Evolutionary conservation across 1,140 invertebrate genomes (phyloP).

Genomic region (Neelides sp.): DNA sequence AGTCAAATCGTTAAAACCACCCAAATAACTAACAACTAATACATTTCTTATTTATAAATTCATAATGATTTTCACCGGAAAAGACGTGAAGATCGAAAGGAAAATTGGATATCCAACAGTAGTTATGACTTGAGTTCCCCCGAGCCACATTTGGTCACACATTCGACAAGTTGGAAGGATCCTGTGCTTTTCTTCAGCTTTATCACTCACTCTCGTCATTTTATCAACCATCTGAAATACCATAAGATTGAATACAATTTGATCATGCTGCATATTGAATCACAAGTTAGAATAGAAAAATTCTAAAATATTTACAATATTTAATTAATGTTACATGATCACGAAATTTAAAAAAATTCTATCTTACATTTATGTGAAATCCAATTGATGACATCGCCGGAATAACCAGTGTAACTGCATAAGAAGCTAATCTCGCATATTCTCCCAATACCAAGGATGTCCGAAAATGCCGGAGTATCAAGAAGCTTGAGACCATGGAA

Average conservation of each 20-base stretch:
- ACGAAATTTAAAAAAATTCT: not conserved
- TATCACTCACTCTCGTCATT: too few relatives aligned
- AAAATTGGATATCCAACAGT: constrained; percentile 39
- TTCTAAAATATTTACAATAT: too few relatives aligned
- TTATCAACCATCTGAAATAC: not conserved
- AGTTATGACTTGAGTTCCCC: constrained; percentile 33
- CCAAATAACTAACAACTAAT: constrained; percentile 5
- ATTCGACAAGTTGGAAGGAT: constrained; percentile 38
- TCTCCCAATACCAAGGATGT: constrained; percentile 9
- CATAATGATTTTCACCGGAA: constrained; percentile 37
- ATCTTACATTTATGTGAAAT: constrained; percentile 13
- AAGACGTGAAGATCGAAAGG: constrained; percentile 36
- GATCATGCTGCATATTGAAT: constrained; percentile 36
- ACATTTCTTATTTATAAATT: not conserved
- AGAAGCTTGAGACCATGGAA: constrained; percentile 1
- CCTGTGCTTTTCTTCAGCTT: too few relatives aligned
- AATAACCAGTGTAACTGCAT: constrained; percentile 2
- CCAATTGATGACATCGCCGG: not conserved
- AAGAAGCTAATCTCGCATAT: constrained; percentile 4
- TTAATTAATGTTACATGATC: not conserved
- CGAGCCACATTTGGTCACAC: constrained; percentile 40
- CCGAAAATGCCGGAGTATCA: constrained; percentile 19
- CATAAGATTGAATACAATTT: too few relatives aligned
- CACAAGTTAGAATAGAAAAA: constrained; percentile 36
- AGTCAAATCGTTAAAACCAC: not conserved